Conservation (phyloP, 2,113 vertebrate genomes). For the Takifugu bimaculatus region DNA sequence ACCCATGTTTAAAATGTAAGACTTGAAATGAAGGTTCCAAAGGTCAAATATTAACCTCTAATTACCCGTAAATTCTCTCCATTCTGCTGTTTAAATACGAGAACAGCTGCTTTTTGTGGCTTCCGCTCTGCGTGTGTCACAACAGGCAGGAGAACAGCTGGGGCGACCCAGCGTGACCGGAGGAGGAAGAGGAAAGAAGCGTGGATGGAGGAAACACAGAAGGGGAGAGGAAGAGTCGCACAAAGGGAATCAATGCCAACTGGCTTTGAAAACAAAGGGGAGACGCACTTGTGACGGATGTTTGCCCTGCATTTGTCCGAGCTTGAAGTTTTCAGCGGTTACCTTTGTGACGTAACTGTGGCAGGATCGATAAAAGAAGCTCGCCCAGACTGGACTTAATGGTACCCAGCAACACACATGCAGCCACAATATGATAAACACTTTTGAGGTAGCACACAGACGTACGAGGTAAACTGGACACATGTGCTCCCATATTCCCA, state of each 20-base stretch:
- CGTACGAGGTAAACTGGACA: background rate
- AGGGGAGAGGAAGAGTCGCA: conserved; percentile 38
- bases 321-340: too few species aligned
- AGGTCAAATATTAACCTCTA: too few species aligned
- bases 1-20: too few species aligned
- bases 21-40: too few species aligned
- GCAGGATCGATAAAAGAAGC: conserved; percentile 37
- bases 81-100: background rate
- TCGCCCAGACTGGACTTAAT: too few species aligned
- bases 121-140: conserved; percentile 9
- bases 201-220: conserved; percentile 50
- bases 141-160: conserved; percentile 48
- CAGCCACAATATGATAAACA: background rate
- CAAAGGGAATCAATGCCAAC: conserved; percentile 53
- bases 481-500: background rate
- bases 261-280: conserved; percentile 37
- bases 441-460: conserved; percentile 10
- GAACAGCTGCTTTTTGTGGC: background rate
- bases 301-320: background rate
- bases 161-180: conserved; percentile 20
- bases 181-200: conserved; percentile 57
- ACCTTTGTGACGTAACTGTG: conserved; percentile 23
- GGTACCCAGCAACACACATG: too few species aligned
- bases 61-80: background rate
- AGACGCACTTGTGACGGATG: conserved; percentile 48